Evolutionary conservation across 2,113 vertebrate genomes (phyloP).

Genomic region (Onychostoma macrolepis): DNA sequence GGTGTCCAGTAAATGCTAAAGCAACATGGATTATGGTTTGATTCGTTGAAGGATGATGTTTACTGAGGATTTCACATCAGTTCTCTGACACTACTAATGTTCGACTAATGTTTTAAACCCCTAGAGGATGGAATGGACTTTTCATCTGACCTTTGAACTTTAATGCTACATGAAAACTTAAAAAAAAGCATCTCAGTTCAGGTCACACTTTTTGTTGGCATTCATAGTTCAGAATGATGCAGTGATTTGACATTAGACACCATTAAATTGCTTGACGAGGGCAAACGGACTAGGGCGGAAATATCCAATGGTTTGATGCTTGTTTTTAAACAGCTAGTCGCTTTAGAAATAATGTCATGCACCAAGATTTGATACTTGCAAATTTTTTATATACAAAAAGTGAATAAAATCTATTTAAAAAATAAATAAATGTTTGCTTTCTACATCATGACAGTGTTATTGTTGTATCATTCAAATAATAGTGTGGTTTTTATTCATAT

Average conservation of each 20-base stretch:
- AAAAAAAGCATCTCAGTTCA: slow-evolving; percentile 4
- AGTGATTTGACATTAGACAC: slow-evolving; percentile 30
- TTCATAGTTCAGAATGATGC: slow-evolving; percentile 31
- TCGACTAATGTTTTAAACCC: neutral
- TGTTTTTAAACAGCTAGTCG: neutral
- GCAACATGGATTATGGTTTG: slow-evolving; percentile 30
- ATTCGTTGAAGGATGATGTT: slow-evolving; percentile 6
- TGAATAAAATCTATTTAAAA: no score
- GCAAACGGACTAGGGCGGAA: neutral
- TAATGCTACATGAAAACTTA: neutral
- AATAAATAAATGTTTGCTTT: no score
- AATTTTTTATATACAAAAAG: no score
- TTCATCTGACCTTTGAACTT: slow-evolving; percentile 27
- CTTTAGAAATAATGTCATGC: neutral
- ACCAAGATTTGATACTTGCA: neutral
- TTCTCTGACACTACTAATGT: slow-evolving; percentile 8
- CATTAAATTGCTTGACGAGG: neutral
- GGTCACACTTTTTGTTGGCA: neutral
- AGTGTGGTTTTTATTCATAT: no score
- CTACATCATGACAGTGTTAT: no score
- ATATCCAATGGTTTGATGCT: neutral
- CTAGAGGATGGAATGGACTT: neutral
- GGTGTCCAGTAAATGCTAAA: slow-evolving; percentile 43
- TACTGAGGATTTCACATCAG: slow-evolving; percentile 20
- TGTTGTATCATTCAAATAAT: no score